A percentile compares a stretch with the other conserved stretches of the same genome.
Conservation (phyloP, 2,888 invertebrate genomes). For the Caenorhabditis angaria region DNA sequence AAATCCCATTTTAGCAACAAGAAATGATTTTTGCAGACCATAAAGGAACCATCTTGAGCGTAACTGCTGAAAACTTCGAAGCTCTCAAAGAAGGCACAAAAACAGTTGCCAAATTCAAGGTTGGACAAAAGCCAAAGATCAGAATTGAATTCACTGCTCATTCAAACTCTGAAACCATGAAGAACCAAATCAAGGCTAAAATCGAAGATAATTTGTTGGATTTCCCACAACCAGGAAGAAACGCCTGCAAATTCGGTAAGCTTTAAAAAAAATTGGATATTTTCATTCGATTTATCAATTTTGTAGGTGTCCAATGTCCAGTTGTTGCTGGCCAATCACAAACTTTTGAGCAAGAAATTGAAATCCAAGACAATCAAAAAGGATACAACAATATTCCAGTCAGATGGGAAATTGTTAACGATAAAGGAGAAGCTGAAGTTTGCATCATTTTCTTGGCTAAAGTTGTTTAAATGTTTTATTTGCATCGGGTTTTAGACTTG, state of each 20-base stretch:
- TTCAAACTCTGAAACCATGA: slow-evolving; percentile 24
- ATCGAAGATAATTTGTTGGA: slow-evolving; percentile 49
- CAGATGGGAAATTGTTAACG: slow-evolving; percentile 59
- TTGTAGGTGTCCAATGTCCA: slow-evolving; percentile 21
- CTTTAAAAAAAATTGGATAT: background rate
- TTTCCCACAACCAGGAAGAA: slow-evolving; percentile 46
- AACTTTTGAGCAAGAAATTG: slow-evolving; percentile 29
- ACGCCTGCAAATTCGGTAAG: slow-evolving; percentile 49
- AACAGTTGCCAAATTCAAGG: slow-evolving; percentile 42
- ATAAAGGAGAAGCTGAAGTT: slow-evolving; percentile 43
- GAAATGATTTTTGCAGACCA: too few species aligned
- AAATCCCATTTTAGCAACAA: too few species aligned
- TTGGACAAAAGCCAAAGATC: slow-evolving; percentile 28
- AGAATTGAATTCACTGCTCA: slow-evolving; percentile 33
- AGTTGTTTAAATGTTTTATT: too few species aligned
- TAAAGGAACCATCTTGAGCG: slow-evolving; percentile 19
- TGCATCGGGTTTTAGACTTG: too few species aligned
- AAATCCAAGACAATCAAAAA: slow-evolving; percentile 31
- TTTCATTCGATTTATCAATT: background rate
- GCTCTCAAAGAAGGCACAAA: slow-evolving; percentile 25
- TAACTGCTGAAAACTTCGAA: slow-evolving; percentile 18
- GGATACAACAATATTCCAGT: slow-evolving; percentile 49
- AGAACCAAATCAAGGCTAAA: slow-evolving; percentile 49
- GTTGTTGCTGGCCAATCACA: slow-evolving; percentile 18
- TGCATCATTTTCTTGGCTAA: slow-evolving; percentile 65